These are phyloP conservation scores for Chaetops frenatus DNA, from an alignment of 2,113 vertebrate species.

Conservation along the genomic window DNA sequence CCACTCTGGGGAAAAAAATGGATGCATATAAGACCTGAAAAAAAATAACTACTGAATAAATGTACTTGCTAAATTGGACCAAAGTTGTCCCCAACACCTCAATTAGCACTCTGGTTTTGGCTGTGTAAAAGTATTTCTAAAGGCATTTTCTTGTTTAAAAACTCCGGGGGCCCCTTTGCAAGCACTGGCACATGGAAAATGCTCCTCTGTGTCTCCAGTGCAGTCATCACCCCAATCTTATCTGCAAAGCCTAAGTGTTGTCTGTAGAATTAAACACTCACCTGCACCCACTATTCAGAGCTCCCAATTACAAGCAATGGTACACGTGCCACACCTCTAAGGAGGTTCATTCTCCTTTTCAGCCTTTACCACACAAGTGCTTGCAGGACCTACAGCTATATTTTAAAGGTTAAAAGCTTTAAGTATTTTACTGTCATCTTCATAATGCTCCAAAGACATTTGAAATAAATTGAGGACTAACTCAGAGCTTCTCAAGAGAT, in stretches of 20 bases:
- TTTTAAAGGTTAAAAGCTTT: not conserved
- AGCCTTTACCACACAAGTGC: not conserved
- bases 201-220: not conserved
- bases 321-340: fast-evolving
- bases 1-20: not conserved
- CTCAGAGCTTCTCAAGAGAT: not conserved
- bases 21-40: constrained; percentile 4
- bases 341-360: not conserved
- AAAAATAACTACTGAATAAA: not conserved
- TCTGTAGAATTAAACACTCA: not conserved
- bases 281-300: not conserved
- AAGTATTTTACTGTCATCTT: not conserved
- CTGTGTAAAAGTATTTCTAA: constrained; percentile 19
- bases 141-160: constrained; percentile 21
- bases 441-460: not conserved
- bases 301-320: not conserved
- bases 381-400: not conserved
- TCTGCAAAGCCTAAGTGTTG: not conserved
- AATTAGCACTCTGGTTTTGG: constrained; percentile 38
- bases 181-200: not conserved
- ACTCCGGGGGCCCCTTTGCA: not conserved
- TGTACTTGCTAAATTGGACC: constrained; percentile 18
- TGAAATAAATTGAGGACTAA: not conserved
- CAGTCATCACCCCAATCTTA: not conserved
- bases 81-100: not conserved